Conservation (phyloP, 2,113 vertebrate species). For the Peucedramus taeniatus region DNA sequence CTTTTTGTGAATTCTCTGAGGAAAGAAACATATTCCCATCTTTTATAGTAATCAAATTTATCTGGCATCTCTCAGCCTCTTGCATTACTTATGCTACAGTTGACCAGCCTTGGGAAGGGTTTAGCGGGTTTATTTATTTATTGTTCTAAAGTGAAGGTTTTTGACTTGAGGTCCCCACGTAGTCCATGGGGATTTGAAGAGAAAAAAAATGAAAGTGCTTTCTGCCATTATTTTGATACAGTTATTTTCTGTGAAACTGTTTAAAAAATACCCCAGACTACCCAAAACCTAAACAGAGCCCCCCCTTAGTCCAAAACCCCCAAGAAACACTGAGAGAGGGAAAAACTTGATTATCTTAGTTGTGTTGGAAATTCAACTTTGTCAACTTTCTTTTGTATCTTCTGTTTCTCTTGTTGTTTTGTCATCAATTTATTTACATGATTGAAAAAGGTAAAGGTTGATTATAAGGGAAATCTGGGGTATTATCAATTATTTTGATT, state of each 20-base stretch:
- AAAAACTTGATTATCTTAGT: neutral
- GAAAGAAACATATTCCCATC: slow-evolving; percentile 85
- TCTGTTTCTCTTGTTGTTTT: neutral
- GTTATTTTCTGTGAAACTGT: neutral
- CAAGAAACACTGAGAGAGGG: neutral
- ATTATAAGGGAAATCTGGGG: slow-evolving; percentile 51
- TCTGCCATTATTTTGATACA: slow-evolving; percentile 9
- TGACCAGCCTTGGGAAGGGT: slow-evolving; percentile 76
- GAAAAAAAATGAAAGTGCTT: slow-evolving; percentile 58
- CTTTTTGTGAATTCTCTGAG: slow-evolving; percentile 85
- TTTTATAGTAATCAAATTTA: slow-evolving; percentile 93
- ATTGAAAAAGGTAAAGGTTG: slow-evolving; percentile 52
- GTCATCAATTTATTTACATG: slow-evolving; percentile 41
- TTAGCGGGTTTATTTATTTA: slow-evolving; percentile 82
- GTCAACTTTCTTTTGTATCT: neutral
- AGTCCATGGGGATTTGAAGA: slow-evolving; percentile 61
- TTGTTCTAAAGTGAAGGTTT: slow-evolving; percentile 84
- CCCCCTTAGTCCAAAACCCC: neutral
- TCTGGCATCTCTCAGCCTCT: slow-evolving; percentile 84
- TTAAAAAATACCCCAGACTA: neutral
- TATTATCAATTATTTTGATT: slow-evolving; percentile 59
- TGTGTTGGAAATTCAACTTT: neutral
- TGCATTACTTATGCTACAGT: slow-evolving; percentile 85
- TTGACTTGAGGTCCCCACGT: slow-evolving; percentile 78
- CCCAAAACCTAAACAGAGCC: neutral